phyloP scores from a whole-genome alignment of 1,140 invertebrate species.

The Globodera ellingtonae region DNA sequence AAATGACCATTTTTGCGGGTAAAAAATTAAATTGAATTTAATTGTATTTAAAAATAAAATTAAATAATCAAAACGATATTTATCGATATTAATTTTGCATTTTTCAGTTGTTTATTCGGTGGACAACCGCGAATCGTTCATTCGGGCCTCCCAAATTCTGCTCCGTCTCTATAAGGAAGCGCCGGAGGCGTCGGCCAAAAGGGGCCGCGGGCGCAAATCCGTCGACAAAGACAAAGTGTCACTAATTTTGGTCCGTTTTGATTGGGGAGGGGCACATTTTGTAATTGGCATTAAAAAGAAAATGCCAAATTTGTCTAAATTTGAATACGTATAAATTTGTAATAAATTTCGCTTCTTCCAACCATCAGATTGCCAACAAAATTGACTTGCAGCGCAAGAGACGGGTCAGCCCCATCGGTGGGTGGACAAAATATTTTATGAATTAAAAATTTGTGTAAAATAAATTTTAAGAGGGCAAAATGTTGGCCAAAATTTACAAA shows the following conservation, averaged over 20 bases:
- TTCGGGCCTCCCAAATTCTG: conserved; percentile 50
- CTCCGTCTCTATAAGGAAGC: conserved; percentile 47
- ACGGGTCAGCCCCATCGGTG: conserved; percentile 48
- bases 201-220: conserved; percentile 3
- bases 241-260: conserved; percentile 36
- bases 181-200: conserved; percentile 2
- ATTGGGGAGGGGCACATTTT: no score
- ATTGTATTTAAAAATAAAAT: no score
- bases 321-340: no score
- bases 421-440: conserved; percentile 9
- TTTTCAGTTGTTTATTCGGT: conserved; percentile 51
- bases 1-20: conserved; percentile 32
- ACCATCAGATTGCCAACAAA: conserved; percentile 49
- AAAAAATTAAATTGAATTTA: background rate
- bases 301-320: no score
- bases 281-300: no score
- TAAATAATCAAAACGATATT: background rate
- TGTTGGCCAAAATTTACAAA: conserved; percentile 60
- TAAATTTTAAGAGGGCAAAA: conserved; percentile 55
- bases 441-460: conserved; percentile 27
- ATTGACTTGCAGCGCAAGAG: conserved; percentile 55
- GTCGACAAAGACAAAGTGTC: conserved; percentile 31
- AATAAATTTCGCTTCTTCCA: no score
- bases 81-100: conserved; percentile 27
- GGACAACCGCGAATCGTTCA: conserved; percentile 56